Evolutionary conservation across 2,113 vertebrate genomes (phyloP), one percentile per base, ranked within the genome.

Genomic region (Callionymus lyra): DNA sequence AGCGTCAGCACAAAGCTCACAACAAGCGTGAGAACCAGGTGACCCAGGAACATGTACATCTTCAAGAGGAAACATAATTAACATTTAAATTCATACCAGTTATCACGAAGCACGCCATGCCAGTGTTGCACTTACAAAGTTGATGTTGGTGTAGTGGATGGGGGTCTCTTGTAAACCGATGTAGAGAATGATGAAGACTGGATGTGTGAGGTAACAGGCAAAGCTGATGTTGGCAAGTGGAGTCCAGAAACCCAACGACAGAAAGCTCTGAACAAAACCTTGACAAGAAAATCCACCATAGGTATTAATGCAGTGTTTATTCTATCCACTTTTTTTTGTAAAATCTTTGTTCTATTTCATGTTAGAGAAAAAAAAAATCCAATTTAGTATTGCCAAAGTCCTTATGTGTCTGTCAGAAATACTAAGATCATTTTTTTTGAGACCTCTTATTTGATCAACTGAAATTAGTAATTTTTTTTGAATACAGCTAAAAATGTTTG

Each of bases 31-130:
- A 88, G 51, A 17, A 80, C 46, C 38, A 82, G 59, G 59, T 89
- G 84, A 45, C 87, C 87, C 1, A 84, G 50, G 67, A 90, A 91
- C 46, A 91, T 74, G 60, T 86, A 91, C 57, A 91, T 77, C 89
- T 91, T 34, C 10, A 53, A 53, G 8, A 16, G 33, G 32, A 18
- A 40, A 15, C 2, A 44, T 5, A 9, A 12, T 12, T 8, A 2
- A 13, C 9, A 14, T 12, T 13, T 11, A 41, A 12, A 41, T 27
- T 12, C 6, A 13, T 6, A 34, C n/a, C 15, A n/a, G 10, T 14
- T 10, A 16, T 15, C 4, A 9, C 13, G 10, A 13, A 38, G 14
- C 3, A 4, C 13, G 10, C 10, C 9, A 15, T 37, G 6, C 9
- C 6, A 31, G 1, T 6, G 10, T 4, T 31, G 6, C 27, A 59